Evolutionary conservation across 2,797 vertebrate genomes (phyloP).

Genomic region (Microhierax caerulescens): DNA sequence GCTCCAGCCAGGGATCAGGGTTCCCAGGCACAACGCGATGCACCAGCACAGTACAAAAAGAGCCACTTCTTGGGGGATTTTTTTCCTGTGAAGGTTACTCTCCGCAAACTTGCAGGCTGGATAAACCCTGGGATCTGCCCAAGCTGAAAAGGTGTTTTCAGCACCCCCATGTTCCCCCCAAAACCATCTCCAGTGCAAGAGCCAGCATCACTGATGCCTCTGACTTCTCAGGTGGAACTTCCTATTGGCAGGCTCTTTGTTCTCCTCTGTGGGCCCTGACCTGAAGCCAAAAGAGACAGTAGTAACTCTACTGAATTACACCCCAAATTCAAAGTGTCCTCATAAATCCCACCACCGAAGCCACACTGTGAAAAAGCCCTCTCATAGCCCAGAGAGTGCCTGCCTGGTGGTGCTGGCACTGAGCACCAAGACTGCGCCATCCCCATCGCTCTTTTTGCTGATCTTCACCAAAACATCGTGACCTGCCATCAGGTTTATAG

Average conservation of each 20-base stretch:
- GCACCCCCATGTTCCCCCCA: accelerated
- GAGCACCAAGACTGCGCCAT: accelerated
- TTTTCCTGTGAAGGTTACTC: neutral
- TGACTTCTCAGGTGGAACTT: neutral
- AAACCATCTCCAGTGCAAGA: neutral
- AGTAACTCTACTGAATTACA: neutral
- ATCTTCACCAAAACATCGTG: neutral
- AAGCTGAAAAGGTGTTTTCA: neutral
- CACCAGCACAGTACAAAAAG: neutral
- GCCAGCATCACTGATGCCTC: neutral
- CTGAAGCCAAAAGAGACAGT: neutral
- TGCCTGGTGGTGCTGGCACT: neutral
- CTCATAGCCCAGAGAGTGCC: neutral
- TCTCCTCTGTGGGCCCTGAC: neutral
- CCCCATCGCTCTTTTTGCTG: neutral
- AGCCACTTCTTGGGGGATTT: neutral
- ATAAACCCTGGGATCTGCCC: neutral
- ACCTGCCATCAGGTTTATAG: neutral
- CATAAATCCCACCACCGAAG: neutral
- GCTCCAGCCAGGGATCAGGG: neutral
- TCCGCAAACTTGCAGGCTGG: neutral
- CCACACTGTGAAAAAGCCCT: neutral
- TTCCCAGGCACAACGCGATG: neutral
- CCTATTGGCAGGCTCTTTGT: neutral
- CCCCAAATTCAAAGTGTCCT: neutral